Conservation (phyloP, 2,797 vertebrate genomes). For the Macroramphosus scolopax region DNA sequence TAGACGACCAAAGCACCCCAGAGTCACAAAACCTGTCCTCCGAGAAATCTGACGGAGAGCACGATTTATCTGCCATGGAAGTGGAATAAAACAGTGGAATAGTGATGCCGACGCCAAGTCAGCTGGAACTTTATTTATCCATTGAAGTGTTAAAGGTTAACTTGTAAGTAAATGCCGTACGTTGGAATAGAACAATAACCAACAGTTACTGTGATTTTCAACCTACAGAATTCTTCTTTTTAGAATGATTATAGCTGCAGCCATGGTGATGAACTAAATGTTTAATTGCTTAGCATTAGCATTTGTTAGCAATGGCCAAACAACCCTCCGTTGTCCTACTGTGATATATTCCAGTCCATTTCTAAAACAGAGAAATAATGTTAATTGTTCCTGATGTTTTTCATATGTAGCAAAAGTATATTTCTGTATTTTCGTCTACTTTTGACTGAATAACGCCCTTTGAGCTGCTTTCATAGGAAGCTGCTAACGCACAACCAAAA, state of each 20-base stretch:
- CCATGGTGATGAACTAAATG: conserved; percentile 29
- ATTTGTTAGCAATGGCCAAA: conserved; percentile 22
- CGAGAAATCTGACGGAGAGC: conserved; percentile 77
- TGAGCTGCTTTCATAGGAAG: conserved; percentile 40
- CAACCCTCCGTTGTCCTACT: no score
- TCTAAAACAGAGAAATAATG: background rate
- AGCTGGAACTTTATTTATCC: conserved; percentile 11
- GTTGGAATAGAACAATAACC: conserved; percentile 27
- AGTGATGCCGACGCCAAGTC: conserved; percentile 24
- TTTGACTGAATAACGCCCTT: no score
- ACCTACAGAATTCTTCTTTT: conserved; percentile 34
- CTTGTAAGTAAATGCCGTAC: conserved; percentile 31
- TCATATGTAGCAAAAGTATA: no score
- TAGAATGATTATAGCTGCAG: conserved; percentile 41
- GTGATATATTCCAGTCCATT: conserved; percentile 17
- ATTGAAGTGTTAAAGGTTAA: background rate
- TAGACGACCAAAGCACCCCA: conserved; percentile 51
- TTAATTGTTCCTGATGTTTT: conserved; percentile 6
- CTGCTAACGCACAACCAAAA: conserved; percentile 25
- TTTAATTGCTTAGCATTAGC: conserved; percentile 9
- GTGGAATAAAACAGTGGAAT: conserved; percentile 78
- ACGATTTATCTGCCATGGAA: conserved; percentile 83
- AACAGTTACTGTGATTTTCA: conserved; percentile 23
- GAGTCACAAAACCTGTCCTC: conserved; percentile 57
- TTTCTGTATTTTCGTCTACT: background rate